A percentile compares a stretch with the other conserved stretches of the same genome.
Evolutionary conservation across 2,113 vertebrate genomes (phyloP).

Genomic region (Haemorhous mexicanus): DNA sequence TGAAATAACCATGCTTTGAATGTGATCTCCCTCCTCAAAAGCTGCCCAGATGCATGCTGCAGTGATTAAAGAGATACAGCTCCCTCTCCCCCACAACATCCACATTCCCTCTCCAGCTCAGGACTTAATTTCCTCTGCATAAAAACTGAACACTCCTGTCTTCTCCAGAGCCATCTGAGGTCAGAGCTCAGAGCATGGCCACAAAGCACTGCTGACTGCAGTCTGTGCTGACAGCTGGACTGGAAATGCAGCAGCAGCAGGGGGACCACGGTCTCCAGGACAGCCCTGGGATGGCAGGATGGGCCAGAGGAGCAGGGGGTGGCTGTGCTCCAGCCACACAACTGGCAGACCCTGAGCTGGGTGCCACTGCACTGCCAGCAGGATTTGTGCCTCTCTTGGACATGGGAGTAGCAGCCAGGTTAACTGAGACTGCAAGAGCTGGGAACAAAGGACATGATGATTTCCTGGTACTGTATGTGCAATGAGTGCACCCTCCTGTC

Average conservation of each 20-base stretch:
- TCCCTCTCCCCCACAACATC: not conserved
- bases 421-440: not conserved
- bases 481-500: not conserved
- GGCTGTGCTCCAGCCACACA: not conserved
- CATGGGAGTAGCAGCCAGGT: not conserved
- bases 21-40: not conserved
- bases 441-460: not conserved
- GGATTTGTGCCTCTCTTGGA: not conserved
- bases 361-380: not conserved
- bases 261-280: accelerated
- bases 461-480: not conserved
- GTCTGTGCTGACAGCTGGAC: not conserved
- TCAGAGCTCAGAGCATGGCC: not conserved
- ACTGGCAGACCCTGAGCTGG: not conserved
- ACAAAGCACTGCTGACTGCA: not conserved
- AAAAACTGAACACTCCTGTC: accelerated
- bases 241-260: not conserved
- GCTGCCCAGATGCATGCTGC: not conserved
- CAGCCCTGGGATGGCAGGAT: not conserved
- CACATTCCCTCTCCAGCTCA: not conserved
- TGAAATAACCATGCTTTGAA: not conserved
- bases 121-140: not conserved
- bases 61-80: not conserved
- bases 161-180: not conserved
- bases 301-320: not conserved